Evolutionary conservation across 2,113 vertebrate genomes (phyloP), one percentile per base, ranked within the genome.

Genomic region (Myrmophylax atrothorax): DNA sequence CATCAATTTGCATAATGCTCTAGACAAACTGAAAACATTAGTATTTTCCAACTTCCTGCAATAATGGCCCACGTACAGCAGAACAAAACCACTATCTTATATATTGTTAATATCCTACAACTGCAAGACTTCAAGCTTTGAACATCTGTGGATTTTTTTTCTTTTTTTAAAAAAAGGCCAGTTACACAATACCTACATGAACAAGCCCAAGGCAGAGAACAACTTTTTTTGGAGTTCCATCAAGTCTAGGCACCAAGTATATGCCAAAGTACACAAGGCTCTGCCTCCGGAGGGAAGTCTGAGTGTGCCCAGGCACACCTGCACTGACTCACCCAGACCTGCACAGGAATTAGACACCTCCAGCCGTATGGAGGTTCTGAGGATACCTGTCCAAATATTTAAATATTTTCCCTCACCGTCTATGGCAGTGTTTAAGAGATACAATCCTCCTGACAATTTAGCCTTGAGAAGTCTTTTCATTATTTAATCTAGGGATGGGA

Each of bases 321-420:
- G 14, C 2, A 42, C 69, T 81, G 86, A 89, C 86, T 97, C 76
- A 94, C 4, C 18, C 72, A 74, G 60, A 28, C 47, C 47, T 64
- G 38, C 31, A 75, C 31, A 68, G 86, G 35, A 95, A 91, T 92
- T 70, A 95, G 23, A 88, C 76, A 89, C 56, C 89, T 68, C 80
- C 76, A 81, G 47, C 33, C 49, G 14, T 7, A 68, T 0, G 0
- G 64, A 78, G 52, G 25, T 78, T 84, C 56, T 84, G 64, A 89
- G 35, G 31, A 78, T 89, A 47, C 7, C 69, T 64, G 56, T 78
- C 80, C 89, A 94, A 96, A 93, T 70, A 90, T 77, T 94, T 86
- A 73, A 88, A 50, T 84, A 47, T 23, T 90, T 75, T 75, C 72
- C 68, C 35, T 84, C 80, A 55, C 47, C 3, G 10, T 40, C 37